Evolutionary conservation across 2,113 vertebrate genomes (phyloP).

Genomic region (Salvelinus alpinus): DNA sequence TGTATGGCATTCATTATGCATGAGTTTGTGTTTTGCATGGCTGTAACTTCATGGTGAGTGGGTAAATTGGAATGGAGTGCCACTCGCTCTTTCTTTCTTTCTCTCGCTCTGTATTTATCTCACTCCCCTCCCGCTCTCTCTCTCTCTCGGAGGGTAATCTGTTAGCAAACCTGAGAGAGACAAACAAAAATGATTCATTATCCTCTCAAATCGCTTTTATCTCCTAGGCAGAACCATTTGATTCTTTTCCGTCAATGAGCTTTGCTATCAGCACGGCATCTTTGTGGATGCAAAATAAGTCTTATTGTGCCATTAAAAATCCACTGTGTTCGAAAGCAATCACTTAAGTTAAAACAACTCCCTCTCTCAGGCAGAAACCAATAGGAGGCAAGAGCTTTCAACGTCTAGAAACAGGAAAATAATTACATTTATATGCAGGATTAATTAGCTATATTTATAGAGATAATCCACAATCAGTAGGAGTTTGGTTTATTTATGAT

Average conservation of each 20-base stretch:
- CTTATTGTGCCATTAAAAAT: background rate
- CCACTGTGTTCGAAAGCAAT: constrained; percentile 39
- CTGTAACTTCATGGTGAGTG: constrained; percentile 39
- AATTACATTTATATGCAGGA: constrained; percentile 54
- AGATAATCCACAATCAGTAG: constrained; percentile 67
- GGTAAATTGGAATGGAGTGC: constrained; percentile 32
- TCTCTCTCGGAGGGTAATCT: constrained; percentile 2
- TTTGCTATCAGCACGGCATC: background rate
- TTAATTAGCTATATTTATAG: constrained; percentile 64
- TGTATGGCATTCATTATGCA: constrained; percentile 42
- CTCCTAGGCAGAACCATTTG: background rate
- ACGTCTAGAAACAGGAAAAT: constrained; percentile 34
- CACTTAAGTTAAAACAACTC: background rate
- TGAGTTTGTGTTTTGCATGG: constrained; percentile 37
- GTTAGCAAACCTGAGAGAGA: background rate
- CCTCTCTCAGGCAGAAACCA: background rate
- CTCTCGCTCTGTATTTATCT: background rate
- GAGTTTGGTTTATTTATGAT: constrained; percentile 66
- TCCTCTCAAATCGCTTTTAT: background rate
- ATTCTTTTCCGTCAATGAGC: background rate
- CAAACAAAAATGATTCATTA: constrained; percentile 13
- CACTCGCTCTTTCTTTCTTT: background rate
- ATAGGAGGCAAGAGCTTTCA: background rate
- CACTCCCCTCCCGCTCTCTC: background rate
- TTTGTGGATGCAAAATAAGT: background rate